These are phyloP conservation scores for Phrynocephalus forsythii DNA, from an alignment of 2,797 vertebrate species.

Conservation along the genomic window DNA sequence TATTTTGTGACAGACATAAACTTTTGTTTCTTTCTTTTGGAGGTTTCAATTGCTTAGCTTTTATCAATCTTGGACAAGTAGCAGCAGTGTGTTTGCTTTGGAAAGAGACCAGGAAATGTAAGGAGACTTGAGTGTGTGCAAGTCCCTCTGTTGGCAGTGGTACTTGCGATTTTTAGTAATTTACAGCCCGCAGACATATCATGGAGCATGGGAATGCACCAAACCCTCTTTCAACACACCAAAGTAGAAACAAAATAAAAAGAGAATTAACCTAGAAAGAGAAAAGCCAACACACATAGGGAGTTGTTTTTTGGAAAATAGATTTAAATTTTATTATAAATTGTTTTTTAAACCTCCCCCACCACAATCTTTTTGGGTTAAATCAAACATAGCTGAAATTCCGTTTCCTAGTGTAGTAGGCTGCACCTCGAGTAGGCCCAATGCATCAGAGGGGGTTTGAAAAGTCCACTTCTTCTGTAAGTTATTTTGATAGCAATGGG, in stretches of 20 bases:
- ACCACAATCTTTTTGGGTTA: conserved; percentile 29
- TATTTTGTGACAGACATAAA: background rate
- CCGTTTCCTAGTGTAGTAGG: too few species aligned
- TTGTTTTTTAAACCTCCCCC: conserved; percentile 51
- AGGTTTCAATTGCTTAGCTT: background rate
- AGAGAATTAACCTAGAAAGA: background rate
- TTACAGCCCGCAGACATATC: background rate
- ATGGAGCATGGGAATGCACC: background rate
- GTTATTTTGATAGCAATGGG: too few species aligned
- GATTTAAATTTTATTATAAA: conserved; percentile 78
- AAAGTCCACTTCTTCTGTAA: too few species aligned
- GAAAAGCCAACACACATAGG: background rate
- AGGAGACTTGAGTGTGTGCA: background rate
- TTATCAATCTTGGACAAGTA: background rate
- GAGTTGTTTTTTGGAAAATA: conserved; percentile 74
- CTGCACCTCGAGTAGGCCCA: too few species aligned
- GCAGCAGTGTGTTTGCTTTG: background rate
- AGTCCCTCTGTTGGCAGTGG: background rate
- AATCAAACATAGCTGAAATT: background rate
- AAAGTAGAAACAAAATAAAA: background rate
- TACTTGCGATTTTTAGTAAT: too few species aligned
- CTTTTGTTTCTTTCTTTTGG: background rate
- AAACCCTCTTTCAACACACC: background rate
- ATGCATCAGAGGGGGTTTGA: too few species aligned
- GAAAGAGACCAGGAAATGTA: background rate